Evolutionary conservation across 2,113 vertebrate genomes (phyloP).

Genomic region (Progne subis): DNA sequence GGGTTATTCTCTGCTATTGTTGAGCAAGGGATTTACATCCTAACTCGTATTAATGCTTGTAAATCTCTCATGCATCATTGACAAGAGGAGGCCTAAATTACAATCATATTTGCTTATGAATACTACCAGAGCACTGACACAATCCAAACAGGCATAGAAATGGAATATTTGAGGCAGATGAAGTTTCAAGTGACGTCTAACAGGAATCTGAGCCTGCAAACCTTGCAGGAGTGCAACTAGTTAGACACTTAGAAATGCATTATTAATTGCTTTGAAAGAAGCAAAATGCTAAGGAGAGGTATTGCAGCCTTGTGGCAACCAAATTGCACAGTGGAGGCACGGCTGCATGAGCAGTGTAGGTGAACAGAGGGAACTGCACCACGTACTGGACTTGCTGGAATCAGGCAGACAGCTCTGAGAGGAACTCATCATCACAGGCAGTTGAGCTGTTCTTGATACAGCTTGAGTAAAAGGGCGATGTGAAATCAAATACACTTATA

Average conservation of each 20-base stretch:
- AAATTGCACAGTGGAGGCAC: not conserved
- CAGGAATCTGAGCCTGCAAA: not conserved
- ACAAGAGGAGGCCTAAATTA: slow-evolving; percentile 56
- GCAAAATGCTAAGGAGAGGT: not conserved
- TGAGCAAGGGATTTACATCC: slow-evolving; percentile 61
- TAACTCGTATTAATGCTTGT: slow-evolving; percentile 67
- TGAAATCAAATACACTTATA: not conserved
- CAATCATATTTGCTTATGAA: slow-evolving; percentile 67
- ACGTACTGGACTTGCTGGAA: not conserved
- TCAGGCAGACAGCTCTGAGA: not conserved
- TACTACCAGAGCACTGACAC: not conserved
- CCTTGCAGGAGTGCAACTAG: not conserved
- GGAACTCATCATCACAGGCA: not conserved
- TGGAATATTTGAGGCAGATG: not conserved
- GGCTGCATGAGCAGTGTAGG: not conserved
- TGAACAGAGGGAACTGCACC: not conserved
- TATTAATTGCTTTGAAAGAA: not conserved
- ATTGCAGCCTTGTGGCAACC: not conserved
- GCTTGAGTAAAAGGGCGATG: not conserved
- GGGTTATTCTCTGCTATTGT: slow-evolving; percentile 68
- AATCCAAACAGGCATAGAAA: not conserved
- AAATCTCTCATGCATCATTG: slow-evolving; percentile 67
- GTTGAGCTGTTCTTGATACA: not conserved
- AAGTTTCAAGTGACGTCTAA: not conserved
- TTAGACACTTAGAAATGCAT: not conserved